A percentile compares a stretch with the other conserved stretches of the same genome.
Conservation (phyloP, 2,797 vertebrate genomes). For the Aulostomus chinensis region DNA sequence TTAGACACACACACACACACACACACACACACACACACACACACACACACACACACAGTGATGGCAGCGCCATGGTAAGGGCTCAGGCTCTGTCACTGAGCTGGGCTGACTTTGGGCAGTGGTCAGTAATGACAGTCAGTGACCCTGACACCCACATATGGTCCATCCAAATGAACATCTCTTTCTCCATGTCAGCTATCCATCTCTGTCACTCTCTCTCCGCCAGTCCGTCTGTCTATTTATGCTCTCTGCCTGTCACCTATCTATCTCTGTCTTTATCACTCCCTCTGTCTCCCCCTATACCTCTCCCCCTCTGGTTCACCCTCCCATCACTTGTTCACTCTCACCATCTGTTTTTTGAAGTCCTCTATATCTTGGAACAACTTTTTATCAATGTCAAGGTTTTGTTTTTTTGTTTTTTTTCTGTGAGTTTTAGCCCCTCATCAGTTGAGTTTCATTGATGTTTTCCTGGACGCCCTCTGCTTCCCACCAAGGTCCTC, state of each 20-base stretch:
- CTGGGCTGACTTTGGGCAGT: slow-evolving; percentile 17
- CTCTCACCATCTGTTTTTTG: slow-evolving; percentile 22
- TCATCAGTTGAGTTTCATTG: slow-evolving; percentile 64
- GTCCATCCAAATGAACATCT: slow-evolving; percentile 43
- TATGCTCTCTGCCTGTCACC: slow-evolving; percentile 41
- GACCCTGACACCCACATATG: slow-evolving; percentile 16
- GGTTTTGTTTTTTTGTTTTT: slow-evolving; percentile 35
- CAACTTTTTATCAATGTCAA: slow-evolving; percentile 64
- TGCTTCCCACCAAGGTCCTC: slow-evolving; percentile 59
- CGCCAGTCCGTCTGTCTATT: slow-evolving; percentile 27
- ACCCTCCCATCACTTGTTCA: background rate
- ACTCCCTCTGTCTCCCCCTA: slow-evolving; percentile 5
- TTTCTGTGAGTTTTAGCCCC: slow-evolving; percentile 36
- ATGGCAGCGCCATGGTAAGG: slow-evolving; percentile 7
- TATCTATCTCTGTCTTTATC: slow-evolving; percentile 44
- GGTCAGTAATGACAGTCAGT: slow-evolving; percentile 30
- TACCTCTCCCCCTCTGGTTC: background rate
- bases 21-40: too few relatives aligned
- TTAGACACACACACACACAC: background rate
- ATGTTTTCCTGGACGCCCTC: slow-evolving; percentile 69
- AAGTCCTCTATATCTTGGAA: slow-evolving; percentile 40
- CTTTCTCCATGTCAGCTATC: slow-evolving; percentile 36
- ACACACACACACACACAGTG: background rate
- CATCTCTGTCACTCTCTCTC: slow-evolving; percentile 40
- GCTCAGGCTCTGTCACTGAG: slow-evolving; percentile 6